Base-by-base conservation (phyloP, 2,888 invertebrate species). In the Andrena fulva region DNA sequence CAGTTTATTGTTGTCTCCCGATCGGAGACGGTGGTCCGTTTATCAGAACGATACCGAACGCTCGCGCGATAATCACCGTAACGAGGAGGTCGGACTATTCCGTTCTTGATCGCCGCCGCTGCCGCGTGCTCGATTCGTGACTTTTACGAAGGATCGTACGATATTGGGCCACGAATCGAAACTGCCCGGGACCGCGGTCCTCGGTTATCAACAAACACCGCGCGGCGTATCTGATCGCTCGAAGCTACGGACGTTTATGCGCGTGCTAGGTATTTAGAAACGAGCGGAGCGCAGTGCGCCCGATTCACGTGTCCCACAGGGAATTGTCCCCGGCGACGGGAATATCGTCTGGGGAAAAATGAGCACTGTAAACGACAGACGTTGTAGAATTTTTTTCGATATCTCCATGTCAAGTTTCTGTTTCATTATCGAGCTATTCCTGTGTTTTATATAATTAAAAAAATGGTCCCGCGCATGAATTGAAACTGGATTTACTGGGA, bases 81-180 rank as follows among this genome's bases (percentile, higher is more conserved):
- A 68, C 35, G 27, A 10, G 31, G 31, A 50, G 42, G 12, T 42
- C 42, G 42, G 16, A n/a, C 64, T 7, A 62, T 63, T 72, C 56
- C 59, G 20, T 35, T 8, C 59, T 80, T 27, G 80, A 72, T 67
- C 68, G 31, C 63, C 71, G 31, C 66, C 48, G 31, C 7, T 24
- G 1, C 31, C 48, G 80, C 82, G 75, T 82, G 82, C 8, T 68
- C 52, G 71, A 62, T 63, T 80, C 82, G 70, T 82, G 80, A 75
- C 42, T 72, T 80, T 50, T 50, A 24, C 33, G 35, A 60, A 60
- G 52, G 33, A 69, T 67, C 73, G 59, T 66, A 66, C 31, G 82
- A 83, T 81, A 73, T 73, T 50, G 12, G 27, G 20, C 31, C 64
- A 52, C 72, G 56, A 81, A 73, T 77, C 76, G 60, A 12, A 59